Evolutionary conservation across 2,797 vertebrate species (phyloP), one percentile per base, ranked within the genome.

Genomic region (Anomalospiza imberbis): DNA sequence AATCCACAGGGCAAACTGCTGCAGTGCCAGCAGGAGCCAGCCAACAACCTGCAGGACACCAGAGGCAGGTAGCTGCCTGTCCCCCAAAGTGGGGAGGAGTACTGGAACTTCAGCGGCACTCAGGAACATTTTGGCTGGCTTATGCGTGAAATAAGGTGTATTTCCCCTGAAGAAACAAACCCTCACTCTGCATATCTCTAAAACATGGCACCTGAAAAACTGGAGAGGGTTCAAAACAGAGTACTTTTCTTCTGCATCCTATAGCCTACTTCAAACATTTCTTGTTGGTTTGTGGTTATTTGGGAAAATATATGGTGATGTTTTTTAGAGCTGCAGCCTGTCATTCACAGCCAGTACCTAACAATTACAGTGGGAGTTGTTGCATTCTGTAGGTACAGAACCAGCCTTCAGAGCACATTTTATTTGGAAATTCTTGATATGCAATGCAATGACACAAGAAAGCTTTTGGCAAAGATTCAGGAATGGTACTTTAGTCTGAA

Each of bases 391-490:
- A 90, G 87, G 57, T 81, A 63, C 18, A 70, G 80, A 85, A 93
- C n/a, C 66, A 93, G 73, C 60, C n/a, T 68, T 91, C 68, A 72
- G 57, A 85, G 51, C 40, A 71, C 20, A 26, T 68, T 89, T 79
- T 50, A 67, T 83, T 80, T 94, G 50, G 91, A 76, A 92, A 72
- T 78, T 79, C 57, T 89, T 51, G 34, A 82, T 87, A 36, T 6
- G 63, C 17, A 12, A 9, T 85, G 61, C 81, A 85, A 3, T 71
- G 87, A 80, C 65, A 89, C 53, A 34, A 83, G 72, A 88, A 87
- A 57, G 63, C 67, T 92, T 85, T 85, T 94, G 77, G 84, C 84
- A 91, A 63, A 85, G n/a, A 40, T 77, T 89, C 72, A 87, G 89
- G 26, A 80, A 54, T 48, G 31, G 5, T 68, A 40, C 40, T 83